Evolutionary conservation across 2,888 invertebrate species (phyloP).

Genomic region (Sphecodes monilicornis): DNA sequence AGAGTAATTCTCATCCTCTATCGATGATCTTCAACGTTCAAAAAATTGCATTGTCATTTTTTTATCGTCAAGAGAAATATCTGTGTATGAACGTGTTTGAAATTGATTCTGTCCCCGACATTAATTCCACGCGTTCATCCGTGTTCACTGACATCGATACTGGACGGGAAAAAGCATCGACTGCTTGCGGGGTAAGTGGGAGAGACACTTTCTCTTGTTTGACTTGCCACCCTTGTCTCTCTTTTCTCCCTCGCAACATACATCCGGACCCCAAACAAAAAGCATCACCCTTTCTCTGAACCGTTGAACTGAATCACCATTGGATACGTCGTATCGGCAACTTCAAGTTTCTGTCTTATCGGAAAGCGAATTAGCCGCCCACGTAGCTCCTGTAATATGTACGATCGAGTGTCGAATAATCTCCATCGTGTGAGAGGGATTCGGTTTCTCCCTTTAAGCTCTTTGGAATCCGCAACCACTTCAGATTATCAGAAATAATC

Average conservation of each 20-base stretch:
- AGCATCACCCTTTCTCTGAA: neutral
- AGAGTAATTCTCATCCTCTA: too few relatives aligned
- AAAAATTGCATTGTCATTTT: neutral
- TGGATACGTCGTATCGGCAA: slow-evolving; percentile 27
- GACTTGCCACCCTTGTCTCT: slow-evolving; percentile 4
- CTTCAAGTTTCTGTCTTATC: slow-evolving; percentile 44
- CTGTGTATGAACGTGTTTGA: neutral
- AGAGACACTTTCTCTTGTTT: slow-evolving; percentile 26
- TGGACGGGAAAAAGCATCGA: neutral
- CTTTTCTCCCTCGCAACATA: neutral
- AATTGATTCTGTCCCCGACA: neutral
- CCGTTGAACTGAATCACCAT: slow-evolving; percentile 20
- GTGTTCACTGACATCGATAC: neutral
- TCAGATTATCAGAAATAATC: slow-evolving; percentile 22
- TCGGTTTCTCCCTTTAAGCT: neutral
- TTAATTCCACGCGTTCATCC: neutral
- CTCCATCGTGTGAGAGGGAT: neutral
- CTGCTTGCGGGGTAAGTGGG: neutral
- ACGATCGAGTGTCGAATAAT: slow-evolving; percentile 16
- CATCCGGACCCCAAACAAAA: slow-evolving; percentile 18
- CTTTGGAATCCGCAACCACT: neutral
- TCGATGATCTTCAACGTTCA: too few relatives aligned
- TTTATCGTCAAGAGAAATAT: neutral
- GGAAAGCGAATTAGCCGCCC: slow-evolving; percentile 35
- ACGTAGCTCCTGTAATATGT: neutral